These are phyloP conservation scores for Shargacucullia verbasci DNA, from an alignment of 2,888 invertebrate species.

Conservation along the genomic window DNA sequence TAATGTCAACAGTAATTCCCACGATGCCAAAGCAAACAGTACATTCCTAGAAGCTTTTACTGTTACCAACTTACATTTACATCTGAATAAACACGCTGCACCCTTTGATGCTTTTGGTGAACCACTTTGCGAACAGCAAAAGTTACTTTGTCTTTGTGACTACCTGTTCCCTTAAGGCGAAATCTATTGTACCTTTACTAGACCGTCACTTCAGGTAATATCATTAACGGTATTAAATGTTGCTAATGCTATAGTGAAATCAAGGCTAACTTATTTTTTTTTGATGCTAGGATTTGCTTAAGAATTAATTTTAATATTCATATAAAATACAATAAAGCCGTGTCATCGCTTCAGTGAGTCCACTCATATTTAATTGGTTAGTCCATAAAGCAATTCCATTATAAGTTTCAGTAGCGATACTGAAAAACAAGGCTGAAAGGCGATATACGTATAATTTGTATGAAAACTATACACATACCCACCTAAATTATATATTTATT, in stretches of 20 bases:
- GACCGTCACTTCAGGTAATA: constrained; percentile 43
- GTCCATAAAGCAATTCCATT: constrained; percentile 21
- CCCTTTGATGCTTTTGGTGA: constrained; percentile 18
- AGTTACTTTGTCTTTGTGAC: constrained; percentile 27
- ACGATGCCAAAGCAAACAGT: constrained; percentile 36
- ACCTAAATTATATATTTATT: background rate
- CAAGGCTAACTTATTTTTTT: constrained; percentile 13
- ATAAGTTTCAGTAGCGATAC: constrained; percentile 13
- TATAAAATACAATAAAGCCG: constrained; percentile 15
- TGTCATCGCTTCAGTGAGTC: constrained; percentile 13
- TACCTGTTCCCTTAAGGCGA: constrained; percentile 47
- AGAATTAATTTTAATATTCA: constrained; percentile 13
- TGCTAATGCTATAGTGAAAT: constrained; percentile 4
- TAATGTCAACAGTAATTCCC: constrained; percentile 36
- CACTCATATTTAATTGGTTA: constrained; percentile 26
- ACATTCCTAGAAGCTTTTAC: constrained; percentile 45
- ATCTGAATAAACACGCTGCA: constrained; percentile 15
- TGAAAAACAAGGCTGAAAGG: constrained; percentile 21
- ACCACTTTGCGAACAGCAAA: constrained; percentile 21
- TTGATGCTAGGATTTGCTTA: constrained; percentile 16
- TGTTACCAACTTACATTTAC: constrained; percentile 37
- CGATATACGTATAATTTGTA: too few species aligned
- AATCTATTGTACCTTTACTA: constrained; percentile 40
- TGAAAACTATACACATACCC: too few species aligned
- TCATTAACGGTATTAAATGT: constrained; percentile 37